A percentile compares a stretch with the other conserved stretches of the same genome.
These are phyloP conservation scores for Tarsius wallacei DNA, from an alignment of 2,797 vertebrate species.

Conservation along the genomic window DNA sequence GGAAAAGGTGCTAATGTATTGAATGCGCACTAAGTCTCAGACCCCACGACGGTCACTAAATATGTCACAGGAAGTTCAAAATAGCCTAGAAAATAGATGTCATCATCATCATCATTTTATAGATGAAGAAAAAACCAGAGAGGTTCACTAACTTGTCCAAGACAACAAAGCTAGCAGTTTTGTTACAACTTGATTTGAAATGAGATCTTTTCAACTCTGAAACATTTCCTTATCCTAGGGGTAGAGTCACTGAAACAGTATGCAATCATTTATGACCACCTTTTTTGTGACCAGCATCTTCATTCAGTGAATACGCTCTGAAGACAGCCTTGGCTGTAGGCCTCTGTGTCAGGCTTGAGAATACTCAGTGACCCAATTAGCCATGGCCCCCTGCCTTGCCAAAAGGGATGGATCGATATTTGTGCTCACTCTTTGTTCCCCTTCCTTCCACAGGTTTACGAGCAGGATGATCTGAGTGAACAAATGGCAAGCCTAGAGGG, in stretches of 20 bases:
- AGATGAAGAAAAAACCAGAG: background rate
- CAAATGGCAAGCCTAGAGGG: constrained; percentile 99
- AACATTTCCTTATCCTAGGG: background rate
- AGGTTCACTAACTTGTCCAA: background rate
- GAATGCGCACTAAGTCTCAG: background rate
- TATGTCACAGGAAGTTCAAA: background rate
- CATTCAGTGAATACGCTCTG: background rate
- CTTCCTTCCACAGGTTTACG: constrained; percentile 93
- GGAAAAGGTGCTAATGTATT: background rate
- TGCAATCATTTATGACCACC: background rate
- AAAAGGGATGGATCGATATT: background rate
- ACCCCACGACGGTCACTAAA: background rate
- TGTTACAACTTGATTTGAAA: background rate
- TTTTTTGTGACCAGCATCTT: background rate
- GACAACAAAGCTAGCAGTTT: background rate
- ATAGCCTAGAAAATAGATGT: background rate
- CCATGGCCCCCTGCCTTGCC: background rate
- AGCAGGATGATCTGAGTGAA: constrained; percentile 98
- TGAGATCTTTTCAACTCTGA: background rate
- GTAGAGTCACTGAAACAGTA: background rate
- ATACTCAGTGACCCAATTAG: background rate
- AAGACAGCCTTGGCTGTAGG: background rate
- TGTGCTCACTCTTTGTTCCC: constrained; percentile 54
- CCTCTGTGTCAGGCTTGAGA: background rate
- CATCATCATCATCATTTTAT: background rate